Percentiles rank a stretch among this genome's conserved stretches.
phyloP scores from a whole-genome alignment of 2,888 invertebrate species.

The Torymus aiolomorphi region DNA sequence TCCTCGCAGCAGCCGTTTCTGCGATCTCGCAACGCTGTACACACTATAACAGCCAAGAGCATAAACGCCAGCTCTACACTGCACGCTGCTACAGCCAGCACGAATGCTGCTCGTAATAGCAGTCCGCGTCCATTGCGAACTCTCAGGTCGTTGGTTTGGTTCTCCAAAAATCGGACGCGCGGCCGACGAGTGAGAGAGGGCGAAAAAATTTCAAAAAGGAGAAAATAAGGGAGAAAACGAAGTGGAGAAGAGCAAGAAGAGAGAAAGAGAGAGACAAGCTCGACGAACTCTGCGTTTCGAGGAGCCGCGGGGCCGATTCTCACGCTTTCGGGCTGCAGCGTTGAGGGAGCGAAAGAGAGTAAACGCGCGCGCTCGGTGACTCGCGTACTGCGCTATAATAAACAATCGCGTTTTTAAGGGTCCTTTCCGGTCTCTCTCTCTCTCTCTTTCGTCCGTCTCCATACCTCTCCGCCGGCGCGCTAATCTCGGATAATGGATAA shows the following conservation, averaged over 20 bases:
- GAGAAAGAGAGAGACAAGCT: background rate
- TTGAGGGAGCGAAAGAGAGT: no score
- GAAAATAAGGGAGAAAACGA: background rate
- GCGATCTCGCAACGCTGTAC: conserved; percentile 7
- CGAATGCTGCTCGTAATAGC: conserved; percentile 22
- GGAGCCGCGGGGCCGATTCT: conserved; percentile 52
- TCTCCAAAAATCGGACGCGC: conserved; percentile 25
- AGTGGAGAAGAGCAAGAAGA: background rate
- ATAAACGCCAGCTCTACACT: conserved; percentile 1
- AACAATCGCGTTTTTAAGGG: conserved; percentile 61
- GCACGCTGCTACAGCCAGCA: background rate
- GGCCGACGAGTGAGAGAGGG: background rate
- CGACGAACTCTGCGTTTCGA: conserved; percentile 8
- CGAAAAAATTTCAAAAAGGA: background rate
- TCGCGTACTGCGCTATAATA: conserved; percentile 55
- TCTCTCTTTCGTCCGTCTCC: no score
- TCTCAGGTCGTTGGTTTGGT: background rate
- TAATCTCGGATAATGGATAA: conserved; percentile 71
- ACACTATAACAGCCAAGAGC: background rate
- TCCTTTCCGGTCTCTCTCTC: conserved; percentile 33
- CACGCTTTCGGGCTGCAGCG: conserved; percentile 49
- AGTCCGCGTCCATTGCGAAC: conserved; percentile 13
- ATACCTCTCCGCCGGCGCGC: conserved; percentile 40
- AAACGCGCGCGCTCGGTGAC: conserved; percentile 30
- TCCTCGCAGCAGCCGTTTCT: background rate